A percentile compares a stretch with the other conserved stretches of the same genome.
Conservation (phyloP, 2,888 invertebrate genomes). For the Miltochrista miniata region DNA sequence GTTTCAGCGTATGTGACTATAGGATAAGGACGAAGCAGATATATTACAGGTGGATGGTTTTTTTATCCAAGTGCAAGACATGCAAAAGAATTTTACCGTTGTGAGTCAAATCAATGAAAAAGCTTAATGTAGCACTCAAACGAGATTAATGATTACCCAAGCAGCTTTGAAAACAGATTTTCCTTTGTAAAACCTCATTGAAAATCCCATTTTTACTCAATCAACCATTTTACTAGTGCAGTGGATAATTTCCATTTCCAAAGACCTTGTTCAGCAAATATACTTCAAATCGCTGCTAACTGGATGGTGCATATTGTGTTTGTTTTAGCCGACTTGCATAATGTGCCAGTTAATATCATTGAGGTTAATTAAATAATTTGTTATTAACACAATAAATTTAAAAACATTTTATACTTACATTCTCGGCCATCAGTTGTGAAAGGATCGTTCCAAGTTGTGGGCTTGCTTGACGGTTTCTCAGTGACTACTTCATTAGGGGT, state of each 20-base stretch:
- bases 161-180: background rate
- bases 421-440: slow-evolving; percentile 75
- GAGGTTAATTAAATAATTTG: slow-evolving; percentile 20
- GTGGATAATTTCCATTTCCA: slow-evolving; percentile 6
- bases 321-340: slow-evolving; percentile 27
- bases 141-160: background rate
- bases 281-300: slow-evolving; percentile 20
- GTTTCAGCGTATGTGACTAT: slow-evolving; percentile 82
- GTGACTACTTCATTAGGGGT: slow-evolving; percentile 43
- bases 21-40: slow-evolving; percentile 66
- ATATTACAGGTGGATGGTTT: slow-evolving; percentile 62
- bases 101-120: slow-evolving; percentile 41
- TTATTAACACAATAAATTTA: slow-evolving; percentile 7
- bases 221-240: no score
- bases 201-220: no score
- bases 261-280: slow-evolving; percentile 13
- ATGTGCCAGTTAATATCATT: slow-evolving; percentile 28
- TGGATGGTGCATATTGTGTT: slow-evolving; percentile 34
- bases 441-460: slow-evolving; percentile 66
- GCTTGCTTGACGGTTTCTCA: slow-evolving; percentile 51
- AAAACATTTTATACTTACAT: slow-evolving; percentile 61
- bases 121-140: slow-evolving; percentile 14
- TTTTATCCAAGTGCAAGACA: slow-evolving; percentile 81
- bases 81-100: slow-evolving; percentile 73
- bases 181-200: no score